Evolutionary conservation across 2,113 vertebrate species (phyloP), one percentile per base, ranked within the genome.

Genomic region (Elanoides forficatus): DNA sequence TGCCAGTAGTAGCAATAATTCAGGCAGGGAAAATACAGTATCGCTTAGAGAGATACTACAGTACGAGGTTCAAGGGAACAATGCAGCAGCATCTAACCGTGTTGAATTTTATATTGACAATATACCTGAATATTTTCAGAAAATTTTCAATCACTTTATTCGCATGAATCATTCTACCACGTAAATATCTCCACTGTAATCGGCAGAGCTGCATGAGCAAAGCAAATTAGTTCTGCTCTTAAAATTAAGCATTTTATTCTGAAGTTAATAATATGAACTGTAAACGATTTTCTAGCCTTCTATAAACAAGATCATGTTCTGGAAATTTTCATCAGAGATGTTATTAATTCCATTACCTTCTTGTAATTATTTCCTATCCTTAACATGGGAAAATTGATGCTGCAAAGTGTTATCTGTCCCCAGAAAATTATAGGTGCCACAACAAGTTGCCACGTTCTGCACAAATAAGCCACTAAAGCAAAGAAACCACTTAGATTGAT

Each of bases 371-470:
- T 90, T 96, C 45, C 68, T 42, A 13, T 25, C 52, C 43, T 84
- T 82, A 83, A 20, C 18, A 26, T 2, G 3, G 50, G n/a, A 63
- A 92, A 96, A 94, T 43, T 86, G 75, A 66, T 91, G 43, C 6
- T 50, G 22, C 50, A 22, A 58, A 76, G 13, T 47, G 60, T 59
- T 79, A 75, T 60, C 63, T 34, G 5, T 59, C 48, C 78, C 45
- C 68, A 72, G 70, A 81, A 97, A 96, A 96, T 82, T 80, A 83
- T 56, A 89, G 48, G 26, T 83, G 68, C n/a, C 84, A 58, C 53
- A 93, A 94, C 32, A 68, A 84, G 63, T 53, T 78, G 62, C 81
- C 21, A 16, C 1, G 10, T 72, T 66, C 75, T 85, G 88, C 79
- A 86, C 83, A 84, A 82, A 95, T 59, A 91, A 94, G 79, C 60